Conservation (phyloP, 2,113 vertebrate species). For the Scomber japonicus region DNA sequence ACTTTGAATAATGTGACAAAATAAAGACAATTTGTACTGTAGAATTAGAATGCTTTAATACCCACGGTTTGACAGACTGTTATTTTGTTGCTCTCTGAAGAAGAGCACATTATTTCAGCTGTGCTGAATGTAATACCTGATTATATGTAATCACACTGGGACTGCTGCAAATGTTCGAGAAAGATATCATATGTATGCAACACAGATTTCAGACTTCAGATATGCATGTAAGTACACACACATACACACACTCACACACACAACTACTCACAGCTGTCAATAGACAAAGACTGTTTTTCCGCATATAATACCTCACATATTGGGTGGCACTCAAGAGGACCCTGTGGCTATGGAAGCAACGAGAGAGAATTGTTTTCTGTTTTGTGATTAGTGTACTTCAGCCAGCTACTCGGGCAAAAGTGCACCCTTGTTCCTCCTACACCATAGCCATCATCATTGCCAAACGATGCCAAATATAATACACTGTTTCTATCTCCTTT, state of each 20-base stretch:
- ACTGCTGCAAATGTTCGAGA: neutral
- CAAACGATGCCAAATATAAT: conserved; percentile 34
- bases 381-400: conserved; percentile 51
- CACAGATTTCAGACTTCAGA: neutral
- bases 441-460: neutral
- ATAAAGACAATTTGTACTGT: neutral
- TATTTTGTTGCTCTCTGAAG: conserved; percentile 14
- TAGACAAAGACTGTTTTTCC: neutral
- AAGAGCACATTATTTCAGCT: conserved; percentile 3
- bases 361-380: conserved; percentile 36
- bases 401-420: conserved; percentile 32
- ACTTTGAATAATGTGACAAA: conserved; percentile 19
- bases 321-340: conserved; percentile 41
- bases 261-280: neutral
- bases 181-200: neutral
- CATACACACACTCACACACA: neutral
- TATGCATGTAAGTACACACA: neutral
- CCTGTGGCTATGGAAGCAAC: conserved; percentile 17
- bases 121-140: neutral
- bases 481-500: conserved; percentile 1
- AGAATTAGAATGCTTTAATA: conserved; percentile 28
- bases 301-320: conserved; percentile 2
- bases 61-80: conserved; percentile 22
- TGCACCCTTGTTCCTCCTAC: conserved; percentile 32
- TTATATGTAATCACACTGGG: neutral